Base-by-base conservation (phyloP, 2,888 invertebrate genomes). In the Melanchra persicariae region DNA sequence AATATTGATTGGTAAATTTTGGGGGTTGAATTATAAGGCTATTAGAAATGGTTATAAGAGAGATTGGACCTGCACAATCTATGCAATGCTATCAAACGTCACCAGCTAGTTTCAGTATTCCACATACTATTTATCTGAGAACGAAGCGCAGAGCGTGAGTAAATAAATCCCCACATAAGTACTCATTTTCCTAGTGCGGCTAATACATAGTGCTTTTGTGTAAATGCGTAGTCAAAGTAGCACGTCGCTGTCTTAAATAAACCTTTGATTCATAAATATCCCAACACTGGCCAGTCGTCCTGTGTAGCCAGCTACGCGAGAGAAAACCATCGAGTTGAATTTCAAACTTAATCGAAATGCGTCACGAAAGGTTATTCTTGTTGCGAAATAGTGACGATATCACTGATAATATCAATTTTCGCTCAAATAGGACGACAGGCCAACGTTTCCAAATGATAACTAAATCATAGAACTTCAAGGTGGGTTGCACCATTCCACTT, bases 141-240 rank as follows among this genome's bases (percentile, higher is more conserved):
- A 72, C 60, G 43, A 63, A 78, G 74, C 78, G 45, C 66, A 74
- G 77, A 77, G 78, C 69, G 72, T 72, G 72, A 72, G 30, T 30
- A 71, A 79, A 79, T 73, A 74, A 87, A 84, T 76, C 74, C 87
- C 80, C 68, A 76, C 87, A 82, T 70, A 79, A 78, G 70, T 84
- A 80, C 82, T 77, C 73, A 70, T 79, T 74, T 81, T 74, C 54
- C 61, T 79, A 81, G 76, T 85, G 87, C 73, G 64, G 81, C 79
- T 82, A 80, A 78, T 78, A 79, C 74, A 75, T 81, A 87, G 87
- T 86, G 85, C 87, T 86, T 86, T 86, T 86, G 85, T 86, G 85
- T 85, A 81, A 83, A 87, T 85, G 85, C 85, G 64, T 83, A 75
- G 71, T 83, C 77, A 77, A 85, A 78, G 75, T 71, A 85, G 84